A percentile compares a stretch with the other conserved stretches of the same genome.
phyloP scores from a whole-genome alignment of 2,113 vertebrate species.

The Stigmatopora nigra region DNA sequence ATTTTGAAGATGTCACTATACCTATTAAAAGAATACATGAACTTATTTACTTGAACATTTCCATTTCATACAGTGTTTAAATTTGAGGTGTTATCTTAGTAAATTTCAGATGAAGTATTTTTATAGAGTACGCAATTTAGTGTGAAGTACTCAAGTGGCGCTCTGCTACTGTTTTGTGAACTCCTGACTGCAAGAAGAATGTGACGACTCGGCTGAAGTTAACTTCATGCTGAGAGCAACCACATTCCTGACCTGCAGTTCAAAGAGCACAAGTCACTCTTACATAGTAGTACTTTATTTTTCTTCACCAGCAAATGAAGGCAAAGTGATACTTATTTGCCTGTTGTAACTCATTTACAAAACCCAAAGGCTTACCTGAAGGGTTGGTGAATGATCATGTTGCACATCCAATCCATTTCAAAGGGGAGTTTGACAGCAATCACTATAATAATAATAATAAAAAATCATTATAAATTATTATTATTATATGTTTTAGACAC shows the following conservation, averaged over 20 bases:
- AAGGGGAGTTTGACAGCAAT: no score
- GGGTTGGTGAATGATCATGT: no score
- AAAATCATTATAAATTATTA: no score
- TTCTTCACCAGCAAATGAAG: not conserved
- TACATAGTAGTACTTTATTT: conserved; percentile 5
- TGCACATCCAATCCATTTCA: no score
- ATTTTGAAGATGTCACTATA: no score
- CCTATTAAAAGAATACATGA: no score
- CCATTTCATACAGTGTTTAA: no score
- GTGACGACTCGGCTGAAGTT: conserved; percentile 41
- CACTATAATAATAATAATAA: no score
- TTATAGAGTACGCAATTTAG: no score
- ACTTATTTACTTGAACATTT: no score
- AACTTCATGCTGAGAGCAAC: conserved; percentile 62
- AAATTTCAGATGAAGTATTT: no score
- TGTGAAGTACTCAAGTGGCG: conserved; percentile 15
- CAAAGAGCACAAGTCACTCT: conserved; percentile 60
- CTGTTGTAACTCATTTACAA: conserved; percentile 1
- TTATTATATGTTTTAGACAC: not conserved
- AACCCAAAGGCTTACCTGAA: not conserved
- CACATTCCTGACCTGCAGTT: conserved; percentile 70
- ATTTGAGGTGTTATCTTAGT: no score
- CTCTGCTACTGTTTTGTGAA: conserved; percentile 15
- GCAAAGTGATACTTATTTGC: conserved; percentile 5
- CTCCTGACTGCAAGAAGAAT: conserved; percentile 49